Evolutionary conservation across 2,797 vertebrate species (phyloP), one percentile per base, ranked within the genome.

Genomic region (Nyctibius grandis): DNA sequence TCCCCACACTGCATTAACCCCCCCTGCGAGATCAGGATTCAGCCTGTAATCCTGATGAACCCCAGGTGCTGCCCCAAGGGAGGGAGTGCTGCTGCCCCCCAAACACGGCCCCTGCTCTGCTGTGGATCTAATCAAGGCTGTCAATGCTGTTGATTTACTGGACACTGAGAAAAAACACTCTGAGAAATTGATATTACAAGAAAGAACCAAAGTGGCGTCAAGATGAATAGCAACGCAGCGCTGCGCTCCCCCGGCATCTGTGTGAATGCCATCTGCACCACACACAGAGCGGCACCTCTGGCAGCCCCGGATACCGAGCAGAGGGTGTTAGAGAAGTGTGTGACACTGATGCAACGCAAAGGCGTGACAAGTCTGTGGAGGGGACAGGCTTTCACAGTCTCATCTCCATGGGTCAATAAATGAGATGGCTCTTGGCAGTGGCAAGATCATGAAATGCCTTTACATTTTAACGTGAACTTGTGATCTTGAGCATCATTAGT

Each of bases 171-270:
- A 54, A 82, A 87, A n/a, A 2, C 13, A 15, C n/a, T 57, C 16
- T 4, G 65, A 63, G 64, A 72, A 42, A 82, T 42, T 18, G 3
- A 3, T 47, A 8, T 10, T 36, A 36, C 22, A 31, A 33, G 44
- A 63, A 67, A n/a, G 70, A 78, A 21, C 4, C 19, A 9, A 33
- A 47, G 48, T 4, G 25, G 12, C 3, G 2, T 11, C 16, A 25
- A 28, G 17, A 36, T 34, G 60, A 36, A 10, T 14, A 22, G 36
- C n/a, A 40, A 10, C 31, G 10, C 0, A 0, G 44, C 15, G 47
- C 72, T 1, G 2, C 1, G 0, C 50, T 60, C 40, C 13, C 18
- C 10, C 13, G 0, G 64, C 9, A 5, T 11, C 68, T 3, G 0
- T 10, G 2, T 3, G 9, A 79, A 34, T 7, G 45, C 36, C 3